Evolutionary conservation across 2,113 vertebrate genomes (phyloP).

Genomic region (Lycocorax pyrrhopterus): DNA sequence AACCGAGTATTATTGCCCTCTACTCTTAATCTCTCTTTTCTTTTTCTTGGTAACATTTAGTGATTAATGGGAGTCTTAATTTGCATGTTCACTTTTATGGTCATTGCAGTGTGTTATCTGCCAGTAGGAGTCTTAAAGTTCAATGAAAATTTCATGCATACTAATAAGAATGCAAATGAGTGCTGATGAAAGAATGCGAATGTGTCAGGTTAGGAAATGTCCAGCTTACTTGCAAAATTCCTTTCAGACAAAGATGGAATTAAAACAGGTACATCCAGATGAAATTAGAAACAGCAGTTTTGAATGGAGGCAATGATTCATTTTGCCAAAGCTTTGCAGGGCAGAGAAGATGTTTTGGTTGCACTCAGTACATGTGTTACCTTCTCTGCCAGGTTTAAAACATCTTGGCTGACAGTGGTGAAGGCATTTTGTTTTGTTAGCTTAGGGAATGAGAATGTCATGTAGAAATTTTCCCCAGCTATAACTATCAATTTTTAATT

Average conservation of each 20-base stretch:
- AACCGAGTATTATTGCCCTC: constrained; percentile 36
- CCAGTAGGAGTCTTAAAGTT: constrained; percentile 87
- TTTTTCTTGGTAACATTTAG: constrained; percentile 68
- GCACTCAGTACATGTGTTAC: neutral
- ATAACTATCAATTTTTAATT: neutral
- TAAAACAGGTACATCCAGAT: constrained; percentile 2
- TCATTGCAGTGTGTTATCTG: constrained; percentile 83
- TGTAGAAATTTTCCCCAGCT: neutral
- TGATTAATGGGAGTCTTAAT: constrained; percentile 87
- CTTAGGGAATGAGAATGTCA: neutral
- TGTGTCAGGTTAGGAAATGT: constrained; percentile 72
- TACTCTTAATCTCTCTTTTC: neutral
- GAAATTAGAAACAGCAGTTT: constrained; percentile 46
- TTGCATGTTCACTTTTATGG: constrained; percentile 82
- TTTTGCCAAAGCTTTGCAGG: neutral
- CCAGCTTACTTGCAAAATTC: constrained; percentile 67
- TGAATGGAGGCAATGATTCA: neutral
- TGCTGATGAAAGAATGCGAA: constrained; percentile 72
- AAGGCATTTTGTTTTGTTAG: neutral
- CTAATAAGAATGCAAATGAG: constrained; percentile 87
- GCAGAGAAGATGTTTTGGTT: neutral
- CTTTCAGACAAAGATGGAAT: constrained; percentile 33
- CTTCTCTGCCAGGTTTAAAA: neutral
- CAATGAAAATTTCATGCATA: constrained; percentile 86
- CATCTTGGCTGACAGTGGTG: neutral